These are phyloP conservation scores for Leucozona laternaria DNA, from an alignment of 2,888 invertebrate species.

Conservation along the genomic window DNA sequence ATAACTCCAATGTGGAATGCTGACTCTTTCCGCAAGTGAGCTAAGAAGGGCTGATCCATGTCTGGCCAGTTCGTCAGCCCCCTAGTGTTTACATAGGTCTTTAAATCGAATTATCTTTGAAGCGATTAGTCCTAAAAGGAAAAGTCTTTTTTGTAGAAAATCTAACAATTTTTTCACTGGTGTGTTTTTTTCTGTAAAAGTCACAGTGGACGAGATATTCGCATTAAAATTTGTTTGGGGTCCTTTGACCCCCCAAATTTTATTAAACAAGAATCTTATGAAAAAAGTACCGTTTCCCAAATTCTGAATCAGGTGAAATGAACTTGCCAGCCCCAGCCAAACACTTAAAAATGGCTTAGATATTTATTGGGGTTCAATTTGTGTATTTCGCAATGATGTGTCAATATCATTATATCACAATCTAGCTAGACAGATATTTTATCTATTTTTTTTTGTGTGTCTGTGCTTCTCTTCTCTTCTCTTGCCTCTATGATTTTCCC, in stretches of 20 bases:
- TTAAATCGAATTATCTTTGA: neutral
- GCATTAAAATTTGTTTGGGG: neutral
- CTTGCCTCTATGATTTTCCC: neutral
- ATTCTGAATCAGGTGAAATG: too few species aligned
- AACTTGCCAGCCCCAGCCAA: too few species aligned
- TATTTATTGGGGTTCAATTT: neutral
- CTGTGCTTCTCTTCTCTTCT: neutral
- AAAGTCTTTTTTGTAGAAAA: neutral
- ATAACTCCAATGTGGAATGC: too few species aligned
- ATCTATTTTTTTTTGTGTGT: neutral
- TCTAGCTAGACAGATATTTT: slow-evolving; percentile 1
- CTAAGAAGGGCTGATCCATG: too few species aligned
- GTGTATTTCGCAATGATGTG: neutral
- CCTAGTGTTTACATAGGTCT: neutral
- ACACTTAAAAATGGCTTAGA: neutral
- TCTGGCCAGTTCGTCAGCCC: too few species aligned
- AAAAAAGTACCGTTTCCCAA: too few species aligned
- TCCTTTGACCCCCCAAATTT: neutral
- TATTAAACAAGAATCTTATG: neutral
- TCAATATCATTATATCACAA: neutral
- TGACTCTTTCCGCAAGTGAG: too few species aligned
- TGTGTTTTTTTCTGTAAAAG: neutral
- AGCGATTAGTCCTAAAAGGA: neutral
- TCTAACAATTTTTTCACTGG: neutral
- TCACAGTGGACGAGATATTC: neutral